Base-by-base conservation (phyloP, 1,140 invertebrate genomes). In the Hycleus cichorii region DNA sequence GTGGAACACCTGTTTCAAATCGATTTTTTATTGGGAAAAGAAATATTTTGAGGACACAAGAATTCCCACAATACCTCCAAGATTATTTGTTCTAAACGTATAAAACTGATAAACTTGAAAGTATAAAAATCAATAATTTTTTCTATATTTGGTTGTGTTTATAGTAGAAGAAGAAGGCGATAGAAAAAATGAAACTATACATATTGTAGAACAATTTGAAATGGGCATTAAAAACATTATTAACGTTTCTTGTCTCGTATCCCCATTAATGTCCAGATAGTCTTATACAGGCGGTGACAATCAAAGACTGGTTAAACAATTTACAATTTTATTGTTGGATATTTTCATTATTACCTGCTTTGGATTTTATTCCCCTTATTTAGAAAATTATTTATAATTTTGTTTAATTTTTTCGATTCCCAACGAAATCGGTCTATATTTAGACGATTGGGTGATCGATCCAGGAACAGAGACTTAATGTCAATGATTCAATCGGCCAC, bases 301-400 rank as follows among this genome's bases (percentile, higher is more conserved):
- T 66, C 64, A 66, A 64, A 66, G 11, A 42, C 54, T 59, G 46
- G 63, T 45, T 51, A 49, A 64, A 52, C 59, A 64, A 64, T 66
- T 66, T 66, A 66, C 64, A 66, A 62, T 66, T 66, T 66, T 64
- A 66, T 66, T 66, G 64, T 64, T 58, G 62, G 59, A 66, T 62
- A 66, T 66, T 66, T 66, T 64, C 62, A 64, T 66, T 66, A 66
- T 64, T 66, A 59, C 62, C 62, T 56, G 50, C 53, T 62, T 66
- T 57, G 64, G 62, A 64, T 64, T 62, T 59, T 57, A 59, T 59
- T 52, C 62, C 4, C 32, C 62, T 46, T 62, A 56, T 66, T 59
- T 51, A 55, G 64, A 58, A 64, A 62, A 64, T 62, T 59, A 62
- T 58, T 62, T 62, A 52, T 57, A 62, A 52, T 64, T 64, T 42